A percentile compares a stretch with the other conserved stretches of the same genome.
phyloP scores from a whole-genome alignment of 2,113 vertebrate species.

The Syngnathus scovelli region DNA sequence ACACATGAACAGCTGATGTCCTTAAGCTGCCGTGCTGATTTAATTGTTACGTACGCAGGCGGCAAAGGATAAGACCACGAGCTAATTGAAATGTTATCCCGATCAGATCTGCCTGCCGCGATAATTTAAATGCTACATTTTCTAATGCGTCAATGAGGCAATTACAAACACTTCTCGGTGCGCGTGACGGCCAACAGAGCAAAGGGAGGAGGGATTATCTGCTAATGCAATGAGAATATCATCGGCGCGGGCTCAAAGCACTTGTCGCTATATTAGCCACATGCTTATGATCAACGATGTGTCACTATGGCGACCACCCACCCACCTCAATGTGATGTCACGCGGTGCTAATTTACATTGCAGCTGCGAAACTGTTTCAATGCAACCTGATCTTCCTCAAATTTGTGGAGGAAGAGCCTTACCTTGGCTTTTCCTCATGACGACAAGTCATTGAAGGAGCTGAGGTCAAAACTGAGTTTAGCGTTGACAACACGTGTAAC shows the following conservation, averaged over 20 bases:
- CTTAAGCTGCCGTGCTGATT: background rate
- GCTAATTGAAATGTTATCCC: conserved; percentile 1
- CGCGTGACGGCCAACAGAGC: background rate
- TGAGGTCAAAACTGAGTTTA: background rate
- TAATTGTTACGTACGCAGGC: background rate
- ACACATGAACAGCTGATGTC: background rate
- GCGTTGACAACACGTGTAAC: background rate
- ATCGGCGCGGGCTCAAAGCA: background rate
- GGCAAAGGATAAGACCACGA: background rate
- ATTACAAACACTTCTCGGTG: background rate
- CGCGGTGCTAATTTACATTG: background rate
- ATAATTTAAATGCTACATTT: background rate
- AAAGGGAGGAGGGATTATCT: background rate
- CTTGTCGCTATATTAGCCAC: background rate
- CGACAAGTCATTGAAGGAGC: too few species aligned
- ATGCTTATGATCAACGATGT: background rate
- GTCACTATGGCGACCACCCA: background rate
- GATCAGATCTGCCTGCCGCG: background rate
- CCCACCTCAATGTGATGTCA: background rate
- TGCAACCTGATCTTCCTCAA: too few species aligned
- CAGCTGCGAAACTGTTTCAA: too few species aligned
- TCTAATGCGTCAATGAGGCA: conserved; percentile 1
- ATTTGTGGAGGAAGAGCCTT: too few species aligned
- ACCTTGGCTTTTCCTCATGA: too few species aligned
- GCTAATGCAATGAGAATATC: background rate